Base-by-base conservation (phyloP, 37 sponge, comb jelly and placozoan species). In the Oopsacas minuta region DNA sequence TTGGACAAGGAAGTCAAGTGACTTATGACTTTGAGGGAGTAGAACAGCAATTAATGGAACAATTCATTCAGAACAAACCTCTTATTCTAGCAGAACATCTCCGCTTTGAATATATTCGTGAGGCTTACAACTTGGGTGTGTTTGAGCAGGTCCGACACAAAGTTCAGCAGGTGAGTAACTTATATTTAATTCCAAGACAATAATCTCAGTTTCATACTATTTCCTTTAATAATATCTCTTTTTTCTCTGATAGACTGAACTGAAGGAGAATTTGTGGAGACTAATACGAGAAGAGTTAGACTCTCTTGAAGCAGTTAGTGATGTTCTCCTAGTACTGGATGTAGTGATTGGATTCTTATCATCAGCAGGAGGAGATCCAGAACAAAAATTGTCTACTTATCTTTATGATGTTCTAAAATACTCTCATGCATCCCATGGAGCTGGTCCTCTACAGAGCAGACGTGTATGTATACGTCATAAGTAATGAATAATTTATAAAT, bases 71-170 rank as follows among this genome's bases (percentile, higher is more conserved):
- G 75, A 61, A n/a, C 75, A 61, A 12, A n/a, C 75, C 75, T 61
- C 75, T 61, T 3, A 61, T 61, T 61, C 28, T n/a, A 3, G 75
- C 75, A 61, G 75, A 61, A n/a, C 75, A 61, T 61, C 75, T 61
- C 32, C 75, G 75, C 75, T 61, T 61, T 12, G 75, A 61, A 34
- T 61, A 61, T 34, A 61, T 5, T 61, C 75, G 75, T 61, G 75
- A 61, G 75, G 75, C 75, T 34, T 61, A 61, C 75, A 61, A 61
- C 75, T 34, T 61, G 28, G 75, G 75, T 25, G 75, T 61, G 75
- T 61, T 61, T 61, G 75, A 61, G 22, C 75, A 61, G 75, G 75
- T 61, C 32, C 75, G 75, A 61, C 75, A 61, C 75, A 61, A 61
- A 34, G 75, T 61, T 5, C 75, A 61, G 75, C 75, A 61, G 75